phyloP scores from a whole-genome alignment of 2,113 vertebrate genomes.

The Eudyptes chrysolophus region DNA sequence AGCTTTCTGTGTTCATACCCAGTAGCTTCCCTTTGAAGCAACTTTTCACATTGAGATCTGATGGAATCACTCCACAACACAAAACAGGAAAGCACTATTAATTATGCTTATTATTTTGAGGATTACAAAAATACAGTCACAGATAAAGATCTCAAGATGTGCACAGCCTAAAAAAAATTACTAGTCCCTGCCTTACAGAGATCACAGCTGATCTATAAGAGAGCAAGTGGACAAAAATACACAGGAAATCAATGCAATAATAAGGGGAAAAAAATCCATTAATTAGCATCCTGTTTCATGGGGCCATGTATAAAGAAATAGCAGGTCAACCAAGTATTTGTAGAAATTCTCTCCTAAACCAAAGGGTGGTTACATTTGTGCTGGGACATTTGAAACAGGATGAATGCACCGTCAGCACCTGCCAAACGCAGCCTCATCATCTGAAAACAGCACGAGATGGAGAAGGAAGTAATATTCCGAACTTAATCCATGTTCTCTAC shows the following conservation, averaged over 20 bases:
- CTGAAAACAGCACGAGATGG: not conserved
- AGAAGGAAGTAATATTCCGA: not conserved
- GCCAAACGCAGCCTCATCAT: not conserved
- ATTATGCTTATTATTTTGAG: not conserved
- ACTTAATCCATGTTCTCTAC: not conserved
- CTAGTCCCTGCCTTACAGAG: not conserved
- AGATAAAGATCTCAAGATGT: not conserved
- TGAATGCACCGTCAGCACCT: fast-evolving
- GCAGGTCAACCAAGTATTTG: not conserved
- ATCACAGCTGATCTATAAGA: not conserved
- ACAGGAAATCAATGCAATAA: not conserved
- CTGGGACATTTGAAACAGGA: not conserved
- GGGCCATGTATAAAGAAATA: not conserved
- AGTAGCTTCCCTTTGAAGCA: constrained; percentile 34
- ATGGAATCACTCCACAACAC: not conserved
- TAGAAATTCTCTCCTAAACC: not conserved
- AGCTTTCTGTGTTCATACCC: not conserved
- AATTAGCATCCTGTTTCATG: not conserved
- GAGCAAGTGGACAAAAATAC: not conserved
- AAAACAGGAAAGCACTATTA: not conserved
- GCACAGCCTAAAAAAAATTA: not conserved
- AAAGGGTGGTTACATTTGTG: not conserved
- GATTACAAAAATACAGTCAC: not conserved
- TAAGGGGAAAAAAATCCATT: not conserved
- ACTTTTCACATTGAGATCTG: not conserved